Base-by-base conservation (phyloP, 2,888 invertebrate species). In the Eretmocerus hayati region DNA sequence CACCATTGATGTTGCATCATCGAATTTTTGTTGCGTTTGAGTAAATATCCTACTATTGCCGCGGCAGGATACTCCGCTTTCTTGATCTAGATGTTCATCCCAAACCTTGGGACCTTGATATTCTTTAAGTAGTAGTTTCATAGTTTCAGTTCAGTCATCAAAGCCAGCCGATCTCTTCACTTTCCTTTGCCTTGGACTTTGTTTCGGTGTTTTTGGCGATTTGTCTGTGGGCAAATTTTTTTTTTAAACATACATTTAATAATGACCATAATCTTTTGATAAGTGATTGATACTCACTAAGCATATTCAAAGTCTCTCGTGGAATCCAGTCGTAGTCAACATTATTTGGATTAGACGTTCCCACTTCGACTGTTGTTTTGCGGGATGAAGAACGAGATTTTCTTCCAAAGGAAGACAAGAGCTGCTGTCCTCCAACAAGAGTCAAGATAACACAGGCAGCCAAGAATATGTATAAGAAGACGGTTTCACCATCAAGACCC, bases 281-380 rank as follows among this genome's bases (percentile, higher is more conserved):
- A 9, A 6, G 11, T 9, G 6, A 26, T 26, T 26, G 32, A 51
- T 41, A 80, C 89, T 83, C 77, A 91, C 90, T 90, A 59, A 90
- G 77, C 69, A 81, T 83, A 60, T 86, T 84, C 43, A 91, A 78
- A 55, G 89, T 87, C 73, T 93, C 90, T 66, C 87, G 86, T 33
- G 99, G 97, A 66, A 99, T 78, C 99, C 99, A 99, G 62, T 99
- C 96, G 66, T 91, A 96, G 74, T 99, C 97, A 4, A 99, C 92
- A 72, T 93, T 91, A 62, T 87, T 83, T 50, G 84, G 85, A 63
- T 85, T 88, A 52, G 83, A 81, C 1, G 96, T 96, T 55, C 96
- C 96, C 60, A 90, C 88, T 75, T 99, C 96, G 4, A 93, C 81
- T 40, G 75, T 72, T 42, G 74, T 71, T 33, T 81, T 80, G 53